phyloP scores from a whole-genome alignment of 2,113 vertebrate genomes.

The Brachirus orientalis region DNA sequence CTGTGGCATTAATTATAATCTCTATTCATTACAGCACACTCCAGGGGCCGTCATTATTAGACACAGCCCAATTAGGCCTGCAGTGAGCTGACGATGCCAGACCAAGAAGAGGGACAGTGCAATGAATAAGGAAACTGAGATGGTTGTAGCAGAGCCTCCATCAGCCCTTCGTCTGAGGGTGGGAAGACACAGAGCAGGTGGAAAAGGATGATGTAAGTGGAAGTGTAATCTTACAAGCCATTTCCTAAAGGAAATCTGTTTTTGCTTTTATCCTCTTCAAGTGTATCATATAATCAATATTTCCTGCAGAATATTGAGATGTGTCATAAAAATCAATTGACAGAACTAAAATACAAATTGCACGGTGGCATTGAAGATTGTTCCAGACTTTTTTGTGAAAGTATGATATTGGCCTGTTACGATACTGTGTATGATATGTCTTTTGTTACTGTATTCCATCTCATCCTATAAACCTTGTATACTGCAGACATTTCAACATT shows the following conservation, averaged over 20 bases:
- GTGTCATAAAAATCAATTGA: slow-evolving; percentile 12
- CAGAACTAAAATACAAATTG: slow-evolving; percentile 11
- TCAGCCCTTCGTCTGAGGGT: slow-evolving; percentile 35
- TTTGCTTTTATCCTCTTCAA: slow-evolving; percentile 23
- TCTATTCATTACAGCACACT: slow-evolving; percentile 77
- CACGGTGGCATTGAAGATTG: slow-evolving; percentile 8
- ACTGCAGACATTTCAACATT: slow-evolving; percentile 14
- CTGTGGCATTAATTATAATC: slow-evolving; percentile 79
- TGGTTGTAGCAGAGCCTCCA: slow-evolving; percentile 44
- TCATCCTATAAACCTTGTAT: slow-evolving; percentile 2
- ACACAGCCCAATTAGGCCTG: slow-evolving; percentile 78
- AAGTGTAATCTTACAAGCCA: slow-evolving; percentile 38
- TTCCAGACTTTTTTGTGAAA: slow-evolving; percentile 8
- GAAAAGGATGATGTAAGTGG: slow-evolving; percentile 51
- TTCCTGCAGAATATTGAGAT: slow-evolving; percentile 12
- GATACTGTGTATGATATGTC: no score
- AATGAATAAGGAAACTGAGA: slow-evolving; percentile 50
- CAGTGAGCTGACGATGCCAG: slow-evolving; percentile 68
- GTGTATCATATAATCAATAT: slow-evolving; percentile 7
- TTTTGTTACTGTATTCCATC: background rate
- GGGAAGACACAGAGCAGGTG: slow-evolving; percentile 40
- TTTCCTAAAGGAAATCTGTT: slow-evolving; percentile 32
- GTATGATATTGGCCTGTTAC: no score
- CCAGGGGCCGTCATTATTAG: slow-evolving; percentile 72
- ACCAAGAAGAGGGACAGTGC: slow-evolving; percentile 53